phyloP scores from a whole-genome alignment of 2,113 vertebrate species.

The Zootoca vivipara region DNA sequence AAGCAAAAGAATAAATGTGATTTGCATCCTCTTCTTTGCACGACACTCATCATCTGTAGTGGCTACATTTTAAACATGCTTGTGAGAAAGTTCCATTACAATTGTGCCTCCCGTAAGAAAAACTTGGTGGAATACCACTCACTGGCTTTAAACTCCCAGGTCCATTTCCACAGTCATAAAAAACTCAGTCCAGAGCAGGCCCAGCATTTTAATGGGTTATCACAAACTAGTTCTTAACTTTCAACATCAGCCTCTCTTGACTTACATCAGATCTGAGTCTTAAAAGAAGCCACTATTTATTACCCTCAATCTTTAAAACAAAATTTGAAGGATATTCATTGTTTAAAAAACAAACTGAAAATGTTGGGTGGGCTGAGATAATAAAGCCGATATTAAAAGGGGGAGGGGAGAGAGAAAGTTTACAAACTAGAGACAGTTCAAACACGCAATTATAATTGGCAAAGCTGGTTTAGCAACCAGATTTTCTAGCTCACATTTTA shows the following conservation, averaged over 20 bases:
- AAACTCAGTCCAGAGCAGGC: background rate
- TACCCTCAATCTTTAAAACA: no score
- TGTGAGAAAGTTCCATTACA: background rate
- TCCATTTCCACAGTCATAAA: background rate
- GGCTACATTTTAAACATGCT: background rate
- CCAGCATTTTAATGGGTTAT: background rate
- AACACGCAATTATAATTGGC: background rate
- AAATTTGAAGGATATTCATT: no score
- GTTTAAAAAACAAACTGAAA: background rate
- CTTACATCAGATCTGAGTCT: background rate
- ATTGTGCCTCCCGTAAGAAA: background rate
- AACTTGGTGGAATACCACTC: no score
- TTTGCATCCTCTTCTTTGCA: background rate
- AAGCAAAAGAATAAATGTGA: background rate
- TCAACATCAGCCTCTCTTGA: background rate
- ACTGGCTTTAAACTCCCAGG: background rate
- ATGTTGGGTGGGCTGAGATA: background rate
- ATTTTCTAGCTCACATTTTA: background rate
- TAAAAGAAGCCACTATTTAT: background rate
- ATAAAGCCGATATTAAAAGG: background rate
- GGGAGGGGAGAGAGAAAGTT: no score
- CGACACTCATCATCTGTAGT: background rate
- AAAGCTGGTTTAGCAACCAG: background rate
- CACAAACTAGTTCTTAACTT: background rate
- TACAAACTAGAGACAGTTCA: background rate